These are phyloP conservation scores for Spondyliosoma cantharus DNA, from an alignment of 2,797 vertebrate species.

Conservation along the genomic window DNA sequence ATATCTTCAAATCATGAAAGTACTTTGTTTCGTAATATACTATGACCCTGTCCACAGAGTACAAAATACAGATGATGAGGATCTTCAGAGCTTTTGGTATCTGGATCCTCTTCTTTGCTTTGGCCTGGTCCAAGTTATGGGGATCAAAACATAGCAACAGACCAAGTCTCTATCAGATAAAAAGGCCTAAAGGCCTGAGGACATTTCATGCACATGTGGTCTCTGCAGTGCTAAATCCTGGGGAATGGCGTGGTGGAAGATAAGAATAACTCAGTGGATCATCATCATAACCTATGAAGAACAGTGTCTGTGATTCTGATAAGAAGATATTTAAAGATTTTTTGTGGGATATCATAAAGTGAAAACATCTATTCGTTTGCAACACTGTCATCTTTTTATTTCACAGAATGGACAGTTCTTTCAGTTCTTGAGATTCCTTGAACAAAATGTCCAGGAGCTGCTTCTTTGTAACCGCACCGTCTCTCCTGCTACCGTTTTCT, in stretches of 20 bases:
- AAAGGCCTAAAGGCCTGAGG: slow-evolving; percentile 32
- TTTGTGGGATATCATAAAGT: background rate
- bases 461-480: slow-evolving; percentile 17
- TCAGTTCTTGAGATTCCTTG: slow-evolving; percentile 13
- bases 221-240: slow-evolving; percentile 37
- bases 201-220: slow-evolving; percentile 54
- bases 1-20: slow-evolving; percentile 23
- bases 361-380: background rate
- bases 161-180: slow-evolving; percentile 71
- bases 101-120: slow-evolving; percentile 44
- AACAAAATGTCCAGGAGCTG: slow-evolving; percentile 24
- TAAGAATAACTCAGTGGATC: slow-evolving; percentile 47
- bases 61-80: slow-evolving; percentile 22
- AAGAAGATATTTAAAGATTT: background rate
- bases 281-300: slow-evolving; percentile 7
- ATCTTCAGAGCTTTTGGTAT: slow-evolving; percentile 47
- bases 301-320: slow-evolving; percentile 8
- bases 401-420: background rate
- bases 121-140: slow-evolving; percentile 48
- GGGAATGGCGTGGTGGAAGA: slow-evolving; percentile 41
- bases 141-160: slow-evolving; percentile 52
- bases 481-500: slow-evolving; percentile 23
- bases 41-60: slow-evolving; percentile 15
- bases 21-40: slow-evolving; percentile 18
- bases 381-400: slow-evolving; percentile 1